A percentile compares a stretch with the other conserved stretches of the same genome.
Evolutionary conservation across 2,113 vertebrate species (phyloP).

Genomic region (Merops nubicus): DNA sequence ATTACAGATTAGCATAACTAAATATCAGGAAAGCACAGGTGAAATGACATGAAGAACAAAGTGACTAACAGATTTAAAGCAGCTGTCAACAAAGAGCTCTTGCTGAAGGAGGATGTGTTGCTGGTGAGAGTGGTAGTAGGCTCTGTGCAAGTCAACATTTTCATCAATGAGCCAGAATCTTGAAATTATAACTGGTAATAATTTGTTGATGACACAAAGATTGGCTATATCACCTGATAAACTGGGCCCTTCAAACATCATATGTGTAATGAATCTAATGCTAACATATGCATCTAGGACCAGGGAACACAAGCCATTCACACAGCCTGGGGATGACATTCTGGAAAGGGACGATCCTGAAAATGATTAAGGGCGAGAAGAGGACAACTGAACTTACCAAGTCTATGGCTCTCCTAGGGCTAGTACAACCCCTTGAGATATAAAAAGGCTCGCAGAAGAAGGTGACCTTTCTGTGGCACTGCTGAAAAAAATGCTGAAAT

Average conservation of each 20-base stretch:
- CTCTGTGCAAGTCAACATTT: neutral
- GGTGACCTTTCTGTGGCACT: neutral
- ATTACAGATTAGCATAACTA: slow-evolving; percentile 11
- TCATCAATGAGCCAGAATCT: neutral
- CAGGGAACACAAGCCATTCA: neutral
- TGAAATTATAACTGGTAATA: neutral
- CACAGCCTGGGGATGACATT: neutral
- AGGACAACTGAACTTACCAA: neutral
- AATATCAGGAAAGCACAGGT: slow-evolving; percentile 5
- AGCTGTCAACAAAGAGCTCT: slow-evolving; percentile 10
- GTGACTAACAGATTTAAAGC: slow-evolving; percentile 33
- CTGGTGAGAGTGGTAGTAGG: neutral
- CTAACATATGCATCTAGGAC: neutral
- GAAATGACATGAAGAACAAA: slow-evolving; percentile 11
- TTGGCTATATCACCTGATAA: slow-evolving; percentile 38
- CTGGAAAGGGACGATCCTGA: neutral
- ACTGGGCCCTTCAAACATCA: slow-evolving; percentile 6
- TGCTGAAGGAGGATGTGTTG: neutral
- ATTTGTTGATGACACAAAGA: slow-evolving; percentile 49
- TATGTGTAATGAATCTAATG: slow-evolving; percentile 1
- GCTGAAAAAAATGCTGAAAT: neutral
- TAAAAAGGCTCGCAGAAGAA: neutral
- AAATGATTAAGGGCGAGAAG: neutral
- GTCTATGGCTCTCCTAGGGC: neutral
- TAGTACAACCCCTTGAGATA: neutral